Conservation (phyloP, 2,113 vertebrate genomes). For the Ctenodactylus gundi region DNA sequence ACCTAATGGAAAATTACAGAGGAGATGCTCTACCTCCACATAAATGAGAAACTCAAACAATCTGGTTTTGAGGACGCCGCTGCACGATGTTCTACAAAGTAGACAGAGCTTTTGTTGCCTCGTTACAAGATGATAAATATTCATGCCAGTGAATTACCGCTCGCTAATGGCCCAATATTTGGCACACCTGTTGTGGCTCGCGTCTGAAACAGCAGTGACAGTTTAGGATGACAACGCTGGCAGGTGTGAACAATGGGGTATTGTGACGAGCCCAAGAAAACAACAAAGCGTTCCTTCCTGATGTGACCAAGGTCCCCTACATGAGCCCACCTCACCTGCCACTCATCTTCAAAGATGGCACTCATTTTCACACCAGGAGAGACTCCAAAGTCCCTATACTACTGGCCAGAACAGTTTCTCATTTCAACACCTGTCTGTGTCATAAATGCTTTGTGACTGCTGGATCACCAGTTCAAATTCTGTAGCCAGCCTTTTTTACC, state of each 20-base stretch:
- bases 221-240: conserved; percentile 38
- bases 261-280: conserved; percentile 26
- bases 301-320: neutral
- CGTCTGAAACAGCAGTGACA: conserved; percentile 54
- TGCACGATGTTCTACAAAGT: conserved; percentile 34
- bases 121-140: conserved; percentile 67
- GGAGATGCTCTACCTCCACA: neutral
- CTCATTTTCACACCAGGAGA: neutral
- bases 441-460: neutral
- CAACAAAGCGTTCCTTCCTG: conserved; percentile 21
- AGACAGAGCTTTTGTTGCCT: conserved; percentile 49
- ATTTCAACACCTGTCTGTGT: rapidly evolving
- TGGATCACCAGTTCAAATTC: neutral
- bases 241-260: conserved; percentile 67
- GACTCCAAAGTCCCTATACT: neutral
- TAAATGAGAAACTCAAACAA: conserved; percentile 48
- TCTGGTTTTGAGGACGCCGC: neutral
- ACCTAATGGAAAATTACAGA: conserved; percentile 59
- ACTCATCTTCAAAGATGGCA: neutral
- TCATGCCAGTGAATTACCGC: conserved; percentile 56
- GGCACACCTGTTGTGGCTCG: conserved; percentile 69
- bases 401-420: neutral
- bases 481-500: neutral
- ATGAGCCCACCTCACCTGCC: neutral
- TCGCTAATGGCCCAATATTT: conserved; percentile 57